Evolutionary conservation across 2,113 vertebrate species (phyloP).

Genomic region (Anolis carolinensis): DNA sequence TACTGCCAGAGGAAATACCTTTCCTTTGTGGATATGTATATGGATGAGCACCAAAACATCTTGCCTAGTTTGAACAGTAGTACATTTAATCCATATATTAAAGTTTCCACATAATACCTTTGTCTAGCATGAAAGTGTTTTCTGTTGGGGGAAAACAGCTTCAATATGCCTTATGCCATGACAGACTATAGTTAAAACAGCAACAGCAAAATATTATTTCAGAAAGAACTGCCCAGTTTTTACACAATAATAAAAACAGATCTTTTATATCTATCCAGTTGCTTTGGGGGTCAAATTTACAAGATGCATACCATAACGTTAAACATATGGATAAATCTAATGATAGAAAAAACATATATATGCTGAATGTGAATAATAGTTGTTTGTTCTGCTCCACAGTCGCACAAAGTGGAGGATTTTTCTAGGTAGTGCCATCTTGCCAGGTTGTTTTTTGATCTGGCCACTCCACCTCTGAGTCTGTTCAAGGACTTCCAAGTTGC

Average conservation of each 20-base stretch:
- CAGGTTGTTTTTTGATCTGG: too few relatives aligned
- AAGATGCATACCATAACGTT: background rate
- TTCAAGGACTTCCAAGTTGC: too few relatives aligned
- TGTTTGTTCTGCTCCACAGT: too few relatives aligned
- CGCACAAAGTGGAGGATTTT: too few relatives aligned
- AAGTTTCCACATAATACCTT: conserved; percentile 18
- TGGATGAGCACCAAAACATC: background rate
- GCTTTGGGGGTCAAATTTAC: background rate
- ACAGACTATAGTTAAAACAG: conserved; percentile 22
- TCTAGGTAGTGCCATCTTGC: too few relatives aligned
- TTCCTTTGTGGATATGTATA: background rate
- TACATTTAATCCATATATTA: background rate
- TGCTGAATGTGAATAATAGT: background rate
- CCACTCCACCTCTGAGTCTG: too few relatives aligned
- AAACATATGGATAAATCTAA: background rate
- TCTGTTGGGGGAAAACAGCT: background rate
- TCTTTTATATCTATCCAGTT: conserved; percentile 6
- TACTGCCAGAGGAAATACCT: background rate
- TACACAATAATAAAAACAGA: background rate
- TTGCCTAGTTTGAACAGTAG: background rate
- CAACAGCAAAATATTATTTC: background rate
- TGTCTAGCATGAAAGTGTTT: background rate
- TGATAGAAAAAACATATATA: background rate
- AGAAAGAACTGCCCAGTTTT: background rate
- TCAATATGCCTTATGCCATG: background rate